Evolutionary conservation across 2,113 vertebrate species (phyloP).

Genomic region (Macrotis lagotis): DNA sequence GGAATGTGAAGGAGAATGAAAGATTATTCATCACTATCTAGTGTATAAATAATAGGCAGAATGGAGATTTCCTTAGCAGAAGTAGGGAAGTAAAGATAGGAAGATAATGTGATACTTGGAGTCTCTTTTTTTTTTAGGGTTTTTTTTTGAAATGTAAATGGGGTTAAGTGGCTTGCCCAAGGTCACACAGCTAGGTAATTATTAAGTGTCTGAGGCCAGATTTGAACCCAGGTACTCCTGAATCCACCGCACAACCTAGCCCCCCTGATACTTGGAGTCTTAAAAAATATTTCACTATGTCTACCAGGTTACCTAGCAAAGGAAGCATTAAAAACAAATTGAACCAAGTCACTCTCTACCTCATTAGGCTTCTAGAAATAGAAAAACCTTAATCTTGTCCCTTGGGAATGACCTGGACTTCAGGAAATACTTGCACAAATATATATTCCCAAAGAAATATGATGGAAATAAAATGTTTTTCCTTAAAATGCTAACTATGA

Average conservation of each 20-base stretch:
- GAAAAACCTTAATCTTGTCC: background rate
- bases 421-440: background rate
- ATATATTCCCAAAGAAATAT: background rate
- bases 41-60: background rate
- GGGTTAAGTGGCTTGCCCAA: too few relatives aligned
- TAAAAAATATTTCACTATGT: background rate
- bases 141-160: too few relatives aligned
- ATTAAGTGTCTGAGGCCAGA: too few relatives aligned
- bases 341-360: background rate
- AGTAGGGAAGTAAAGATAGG: background rate
- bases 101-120: background rate
- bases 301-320: background rate
- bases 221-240: too few relatives aligned
- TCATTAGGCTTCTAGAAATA: background rate
- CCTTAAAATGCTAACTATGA: background rate
- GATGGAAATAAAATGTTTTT: background rate
- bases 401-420: background rate
- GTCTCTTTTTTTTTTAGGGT: too few relatives aligned
- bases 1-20: too few relatives aligned
- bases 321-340: background rate
- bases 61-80: background rate
- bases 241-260: too few relatives aligned
- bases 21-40: too few relatives aligned
- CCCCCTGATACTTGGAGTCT: too few relatives aligned
- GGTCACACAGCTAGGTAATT: too few relatives aligned